Conservation (phyloP, 2,797 vertebrate genomes). For the Hyperoplus immaculatus region DNA sequence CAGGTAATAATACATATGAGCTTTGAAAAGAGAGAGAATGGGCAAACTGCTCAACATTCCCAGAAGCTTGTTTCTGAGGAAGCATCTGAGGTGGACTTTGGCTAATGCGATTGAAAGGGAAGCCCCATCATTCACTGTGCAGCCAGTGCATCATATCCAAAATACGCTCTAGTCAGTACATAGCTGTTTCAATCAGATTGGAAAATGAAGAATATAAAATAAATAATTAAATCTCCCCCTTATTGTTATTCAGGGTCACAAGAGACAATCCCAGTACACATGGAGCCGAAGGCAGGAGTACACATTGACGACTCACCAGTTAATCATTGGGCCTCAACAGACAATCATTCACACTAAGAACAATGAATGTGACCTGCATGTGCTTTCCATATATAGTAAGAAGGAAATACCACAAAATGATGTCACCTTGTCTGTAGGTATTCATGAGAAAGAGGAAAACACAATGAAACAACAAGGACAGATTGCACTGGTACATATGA, state of each 20-base stretch:
- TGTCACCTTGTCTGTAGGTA: constrained; percentile 43
- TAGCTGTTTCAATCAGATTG: constrained; percentile 52
- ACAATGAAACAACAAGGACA: background rate
- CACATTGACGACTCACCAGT: constrained; percentile 54
- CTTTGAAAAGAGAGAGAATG: constrained; percentile 1
- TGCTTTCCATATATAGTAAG: constrained; percentile 13
- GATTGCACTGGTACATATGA: background rate
- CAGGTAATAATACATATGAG: background rate
- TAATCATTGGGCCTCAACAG: constrained; percentile 64
- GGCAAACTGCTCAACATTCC: constrained; percentile 8
- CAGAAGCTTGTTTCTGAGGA: constrained; percentile 10
- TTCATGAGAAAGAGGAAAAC: constrained; percentile 24
- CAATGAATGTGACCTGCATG: constrained; percentile 54
- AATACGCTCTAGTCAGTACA: constrained; percentile 21
- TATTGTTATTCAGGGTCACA: constrained; percentile 77
- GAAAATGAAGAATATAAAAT: constrained; percentile 70
- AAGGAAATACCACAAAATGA: constrained; percentile 11
- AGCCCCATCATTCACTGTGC: constrained; percentile 44
- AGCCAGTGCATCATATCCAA: constrained; percentile 44
- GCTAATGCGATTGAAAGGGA: constrained; percentile 49
- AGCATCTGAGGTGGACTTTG: constrained; percentile 11
- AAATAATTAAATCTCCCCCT: constrained; percentile 69
- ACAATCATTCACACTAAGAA: constrained; percentile 65
- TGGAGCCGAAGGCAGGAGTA: constrained; percentile 53
- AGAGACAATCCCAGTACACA: constrained; percentile 53